Conservation (phyloP, 2,888 invertebrate species). For the Barypeithes pellucidus region DNA sequence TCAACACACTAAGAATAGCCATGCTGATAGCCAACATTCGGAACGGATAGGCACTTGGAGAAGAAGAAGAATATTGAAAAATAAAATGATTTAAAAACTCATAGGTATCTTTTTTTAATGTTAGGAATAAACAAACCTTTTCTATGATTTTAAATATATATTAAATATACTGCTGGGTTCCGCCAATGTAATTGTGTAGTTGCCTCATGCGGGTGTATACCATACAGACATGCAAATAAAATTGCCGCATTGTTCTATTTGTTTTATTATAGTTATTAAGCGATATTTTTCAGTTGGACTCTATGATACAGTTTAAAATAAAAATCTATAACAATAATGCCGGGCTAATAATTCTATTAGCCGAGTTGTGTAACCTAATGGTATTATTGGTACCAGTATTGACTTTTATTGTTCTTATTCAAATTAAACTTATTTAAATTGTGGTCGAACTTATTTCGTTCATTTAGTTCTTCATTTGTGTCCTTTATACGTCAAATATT, state of each 20-base stretch:
- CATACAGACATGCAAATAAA: constrained; percentile 12
- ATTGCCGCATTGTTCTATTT: constrained; percentile 27
- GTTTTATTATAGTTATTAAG: constrained; percentile 27
- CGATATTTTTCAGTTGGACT: constrained; percentile 3
- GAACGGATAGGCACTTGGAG: too few species aligned
- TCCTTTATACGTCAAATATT: not conserved
- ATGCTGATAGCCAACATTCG: too few species aligned
- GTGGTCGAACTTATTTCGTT: not conserved
- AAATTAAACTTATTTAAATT: constrained; percentile 22
- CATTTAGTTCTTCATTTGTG: constrained; percentile 6
- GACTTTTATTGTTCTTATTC: constrained; percentile 20
- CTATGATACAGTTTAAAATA: constrained; percentile 16
- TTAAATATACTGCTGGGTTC: too few species aligned
- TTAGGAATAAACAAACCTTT: too few species aligned
- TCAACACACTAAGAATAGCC: too few species aligned
- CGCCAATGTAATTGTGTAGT: not conserved
- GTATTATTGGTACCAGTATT: constrained; percentile 3
- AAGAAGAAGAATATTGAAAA: too few species aligned
- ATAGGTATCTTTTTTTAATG: too few species aligned
- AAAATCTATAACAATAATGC: constrained; percentile 27
- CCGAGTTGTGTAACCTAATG: constrained; percentile 3
- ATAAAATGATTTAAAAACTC: too few species aligned
- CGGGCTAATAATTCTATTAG: constrained; percentile 10
- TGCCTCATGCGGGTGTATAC: constrained; percentile 3
- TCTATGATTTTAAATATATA: too few species aligned